Evolutionary conservation across 1,140 invertebrate genomes (phyloP).

Genomic region (Drosophila oshimai): DNA sequence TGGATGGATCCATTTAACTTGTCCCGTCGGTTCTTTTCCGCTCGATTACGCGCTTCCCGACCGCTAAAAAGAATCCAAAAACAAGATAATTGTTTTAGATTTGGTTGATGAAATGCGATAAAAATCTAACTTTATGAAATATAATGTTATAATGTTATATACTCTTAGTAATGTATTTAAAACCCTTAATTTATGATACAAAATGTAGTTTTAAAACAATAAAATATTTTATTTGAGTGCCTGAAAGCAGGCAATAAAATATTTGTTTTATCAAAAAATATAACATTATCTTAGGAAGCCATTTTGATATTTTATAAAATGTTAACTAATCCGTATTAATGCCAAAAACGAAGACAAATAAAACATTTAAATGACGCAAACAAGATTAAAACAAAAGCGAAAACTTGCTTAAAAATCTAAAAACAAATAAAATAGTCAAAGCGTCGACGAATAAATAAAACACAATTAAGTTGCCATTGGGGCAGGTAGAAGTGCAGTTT

Average conservation of each 20-base stretch:
- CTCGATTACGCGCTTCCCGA: constrained; percentile 90
- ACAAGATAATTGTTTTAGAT: background rate
- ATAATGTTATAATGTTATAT: too few relatives aligned
- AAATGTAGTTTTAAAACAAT: too few relatives aligned
- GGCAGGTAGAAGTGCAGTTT: constrained; percentile 3
- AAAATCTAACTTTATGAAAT: too few relatives aligned
- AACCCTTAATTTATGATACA: too few relatives aligned
- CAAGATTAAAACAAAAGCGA: background rate
- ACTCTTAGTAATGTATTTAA: too few relatives aligned
- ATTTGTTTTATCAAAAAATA: background rate
- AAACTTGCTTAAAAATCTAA: too few relatives aligned
- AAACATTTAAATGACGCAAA: too few relatives aligned
- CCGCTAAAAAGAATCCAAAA: constrained; percentile 86
- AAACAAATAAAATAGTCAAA: background rate
- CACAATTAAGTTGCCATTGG: background rate
- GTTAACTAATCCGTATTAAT: too few relatives aligned
- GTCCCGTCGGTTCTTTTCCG: constrained; percentile 94
- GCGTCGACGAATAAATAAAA: background rate
- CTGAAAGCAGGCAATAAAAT: background rate
- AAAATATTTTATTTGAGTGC: too few relatives aligned
- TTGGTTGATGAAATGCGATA: too few relatives aligned
- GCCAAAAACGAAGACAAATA: too few relatives aligned
- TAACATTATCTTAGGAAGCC: too few relatives aligned
- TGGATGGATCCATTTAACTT: constrained; percentile 94
- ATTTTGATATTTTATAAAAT: background rate